phyloP scores from a whole-genome alignment of 2,888 invertebrate genomes.

The Idaea biselata region DNA sequence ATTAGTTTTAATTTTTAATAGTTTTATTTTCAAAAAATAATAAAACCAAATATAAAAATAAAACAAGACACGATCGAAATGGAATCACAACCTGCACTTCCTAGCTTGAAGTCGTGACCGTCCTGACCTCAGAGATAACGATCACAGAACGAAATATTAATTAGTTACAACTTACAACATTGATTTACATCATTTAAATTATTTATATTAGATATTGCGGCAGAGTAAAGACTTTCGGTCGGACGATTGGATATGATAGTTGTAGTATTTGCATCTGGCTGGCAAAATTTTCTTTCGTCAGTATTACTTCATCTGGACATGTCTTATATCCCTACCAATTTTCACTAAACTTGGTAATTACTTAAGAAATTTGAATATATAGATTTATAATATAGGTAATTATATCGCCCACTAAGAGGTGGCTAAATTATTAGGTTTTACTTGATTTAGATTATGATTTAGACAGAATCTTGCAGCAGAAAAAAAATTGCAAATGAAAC shows the following conservation, averaged over 20 bases:
- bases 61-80: not conserved
- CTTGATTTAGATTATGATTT: too few species aligned
- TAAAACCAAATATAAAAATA: not conserved
- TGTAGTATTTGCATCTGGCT: not conserved
- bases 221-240: not conserved
- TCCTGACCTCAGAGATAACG: not conserved
- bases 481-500: too few species aligned
- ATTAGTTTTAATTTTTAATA: too few species aligned
- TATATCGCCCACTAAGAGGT: too few species aligned
- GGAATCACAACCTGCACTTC: constrained; percentile 2
- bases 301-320: too few species aligned
- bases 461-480: too few species aligned
- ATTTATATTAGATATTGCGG: not conserved
- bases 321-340: too few species aligned
- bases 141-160: constrained; percentile 1
- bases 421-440: too few species aligned
- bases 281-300: too few species aligned
- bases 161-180: constrained; percentile 2
- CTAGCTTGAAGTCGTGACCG: not conserved
- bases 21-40: not conserved
- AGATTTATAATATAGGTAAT: too few species aligned
- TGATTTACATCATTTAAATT: not conserved
- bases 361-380: too few species aligned
- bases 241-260: not conserved
- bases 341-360: too few species aligned